Evolutionary conservation across 2,113 vertebrate species (phyloP).

Genomic region (Heloderma charlesbogerti): DNA sequence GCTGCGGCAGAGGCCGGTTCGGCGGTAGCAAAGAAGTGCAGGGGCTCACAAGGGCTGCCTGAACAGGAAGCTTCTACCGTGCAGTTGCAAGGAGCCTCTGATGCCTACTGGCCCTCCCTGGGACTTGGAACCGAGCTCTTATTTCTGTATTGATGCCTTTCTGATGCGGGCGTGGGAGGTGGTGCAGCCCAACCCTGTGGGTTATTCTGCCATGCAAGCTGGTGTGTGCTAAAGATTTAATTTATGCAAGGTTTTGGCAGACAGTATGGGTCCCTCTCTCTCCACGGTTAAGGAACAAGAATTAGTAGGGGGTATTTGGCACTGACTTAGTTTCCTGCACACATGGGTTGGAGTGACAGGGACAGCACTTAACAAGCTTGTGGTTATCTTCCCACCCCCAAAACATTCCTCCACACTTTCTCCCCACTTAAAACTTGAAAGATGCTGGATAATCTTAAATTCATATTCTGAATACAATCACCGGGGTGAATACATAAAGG

Average conservation of each 20-base stretch:
- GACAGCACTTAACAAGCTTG: neutral
- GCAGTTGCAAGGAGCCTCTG: neutral
- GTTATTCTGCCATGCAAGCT: neutral
- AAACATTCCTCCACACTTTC: neutral
- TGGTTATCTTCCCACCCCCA: neutral
- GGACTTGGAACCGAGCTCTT: neutral
- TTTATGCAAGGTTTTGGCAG: slow-evolving; percentile 7
- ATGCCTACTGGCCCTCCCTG: neutral
- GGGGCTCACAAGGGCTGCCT: too few species aligned
- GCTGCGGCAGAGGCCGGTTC: slow-evolving; percentile 81
- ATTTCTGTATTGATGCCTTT: neutral
- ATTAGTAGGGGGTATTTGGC: neutral
- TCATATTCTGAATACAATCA: neutral
- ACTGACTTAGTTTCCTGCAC: neutral
- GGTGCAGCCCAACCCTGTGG: too few species aligned
- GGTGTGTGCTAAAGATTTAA: slow-evolving; percentile 19
- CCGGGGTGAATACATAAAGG: neutral
- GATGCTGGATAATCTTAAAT: slow-evolving; percentile 9
- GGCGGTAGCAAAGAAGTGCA: slow-evolving; percentile 67
- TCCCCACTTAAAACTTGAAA: neutral
- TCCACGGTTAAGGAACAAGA: neutral
- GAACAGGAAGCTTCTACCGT: neutral
- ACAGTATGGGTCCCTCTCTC: neutral
- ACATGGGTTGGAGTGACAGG: neutral
- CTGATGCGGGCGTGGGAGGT: neutral